These are phyloP conservation scores for Pachycephala philippinensis DNA, from an alignment of 2,113 vertebrate genomes.

Conservation along the genomic window DNA sequence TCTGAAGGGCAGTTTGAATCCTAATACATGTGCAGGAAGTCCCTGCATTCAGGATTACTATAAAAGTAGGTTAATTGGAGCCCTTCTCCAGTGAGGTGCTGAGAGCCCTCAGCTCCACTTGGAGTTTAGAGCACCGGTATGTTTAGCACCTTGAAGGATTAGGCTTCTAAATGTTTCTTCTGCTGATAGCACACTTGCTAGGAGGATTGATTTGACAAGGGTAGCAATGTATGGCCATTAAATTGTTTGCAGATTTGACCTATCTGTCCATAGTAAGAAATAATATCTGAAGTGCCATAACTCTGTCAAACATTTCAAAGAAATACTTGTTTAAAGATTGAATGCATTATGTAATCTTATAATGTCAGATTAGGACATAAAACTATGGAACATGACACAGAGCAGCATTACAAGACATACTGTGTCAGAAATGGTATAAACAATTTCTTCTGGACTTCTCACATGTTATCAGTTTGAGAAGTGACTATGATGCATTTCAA, in stretches of 20 bases:
- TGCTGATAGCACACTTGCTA: slow-evolving; percentile 7
- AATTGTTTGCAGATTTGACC: slow-evolving; percentile 71
- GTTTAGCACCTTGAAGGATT: slow-evolving; percentile 50
- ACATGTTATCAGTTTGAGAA: slow-evolving; percentile 52
- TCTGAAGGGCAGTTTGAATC: background rate
- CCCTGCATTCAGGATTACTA: background rate
- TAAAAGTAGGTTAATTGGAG: background rate
- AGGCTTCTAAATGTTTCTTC: slow-evolving; percentile 26
- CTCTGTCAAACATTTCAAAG: slow-evolving; percentile 63
- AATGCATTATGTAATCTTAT: slow-evolving; percentile 60
- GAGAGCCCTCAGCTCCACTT: slow-evolving; percentile 20
- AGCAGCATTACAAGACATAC: slow-evolving; percentile 49
- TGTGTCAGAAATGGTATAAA: slow-evolving; percentile 56
- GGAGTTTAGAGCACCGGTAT: background rate
- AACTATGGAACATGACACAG: slow-evolving; percentile 60
- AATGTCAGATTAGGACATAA: slow-evolving; percentile 61
- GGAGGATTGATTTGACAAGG: slow-evolving; percentile 49
- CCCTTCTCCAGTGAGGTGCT: slow-evolving; percentile 6
- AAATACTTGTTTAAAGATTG: slow-evolving; percentile 57
- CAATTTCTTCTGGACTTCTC: slow-evolving; percentile 55
- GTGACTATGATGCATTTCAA: slow-evolving; percentile 41
- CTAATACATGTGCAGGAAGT: background rate
- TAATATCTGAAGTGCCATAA: slow-evolving; percentile 60
- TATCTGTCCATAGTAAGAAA: slow-evolving; percentile 57
- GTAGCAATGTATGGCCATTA: slow-evolving; percentile 50